phyloP scores from a whole-genome alignment of 2,113 vertebrate genomes.

The Phalacrocorax pelagicus region DNA sequence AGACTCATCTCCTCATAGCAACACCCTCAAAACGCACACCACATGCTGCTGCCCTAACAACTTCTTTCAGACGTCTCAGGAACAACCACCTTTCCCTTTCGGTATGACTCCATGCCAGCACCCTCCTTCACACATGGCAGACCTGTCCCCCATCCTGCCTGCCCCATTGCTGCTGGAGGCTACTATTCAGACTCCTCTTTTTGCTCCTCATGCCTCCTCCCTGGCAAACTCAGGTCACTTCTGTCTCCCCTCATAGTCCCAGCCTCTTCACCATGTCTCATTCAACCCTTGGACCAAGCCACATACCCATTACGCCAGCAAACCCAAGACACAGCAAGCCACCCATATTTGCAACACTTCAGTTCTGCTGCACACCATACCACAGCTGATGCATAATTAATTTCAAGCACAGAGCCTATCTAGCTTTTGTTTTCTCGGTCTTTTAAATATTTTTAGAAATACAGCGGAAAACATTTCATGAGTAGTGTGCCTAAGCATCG shows the following conservation, averaged over 20 bases:
- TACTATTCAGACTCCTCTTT: background rate
- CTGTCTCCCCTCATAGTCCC: accelerated
- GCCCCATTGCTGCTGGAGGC: background rate
- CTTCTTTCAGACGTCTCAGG: background rate
- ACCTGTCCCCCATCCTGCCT: background rate
- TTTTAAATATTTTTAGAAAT: constrained; percentile 15
- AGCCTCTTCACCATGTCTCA: background rate
- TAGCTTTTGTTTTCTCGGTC: background rate
- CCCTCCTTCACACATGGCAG: accelerated
- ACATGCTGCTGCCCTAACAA: background rate
- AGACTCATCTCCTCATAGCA: background rate
- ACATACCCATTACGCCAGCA: accelerated
- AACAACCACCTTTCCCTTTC: background rate
- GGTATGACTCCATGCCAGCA: background rate
- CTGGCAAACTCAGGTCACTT: background rate
- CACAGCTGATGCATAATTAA: background rate
- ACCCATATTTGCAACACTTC: background rate
- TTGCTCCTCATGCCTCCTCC: background rate
- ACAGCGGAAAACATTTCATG: background rate
- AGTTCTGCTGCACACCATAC: background rate
- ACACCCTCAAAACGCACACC: background rate
- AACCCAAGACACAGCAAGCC: background rate
- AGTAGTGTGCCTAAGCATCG: background rate
- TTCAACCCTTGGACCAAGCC: background rate
- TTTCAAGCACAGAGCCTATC: background rate